These are phyloP conservation scores for Lontra canadensis DNA, from an alignment of 2,113 vertebrate genomes.

Conservation along the genomic window DNA sequence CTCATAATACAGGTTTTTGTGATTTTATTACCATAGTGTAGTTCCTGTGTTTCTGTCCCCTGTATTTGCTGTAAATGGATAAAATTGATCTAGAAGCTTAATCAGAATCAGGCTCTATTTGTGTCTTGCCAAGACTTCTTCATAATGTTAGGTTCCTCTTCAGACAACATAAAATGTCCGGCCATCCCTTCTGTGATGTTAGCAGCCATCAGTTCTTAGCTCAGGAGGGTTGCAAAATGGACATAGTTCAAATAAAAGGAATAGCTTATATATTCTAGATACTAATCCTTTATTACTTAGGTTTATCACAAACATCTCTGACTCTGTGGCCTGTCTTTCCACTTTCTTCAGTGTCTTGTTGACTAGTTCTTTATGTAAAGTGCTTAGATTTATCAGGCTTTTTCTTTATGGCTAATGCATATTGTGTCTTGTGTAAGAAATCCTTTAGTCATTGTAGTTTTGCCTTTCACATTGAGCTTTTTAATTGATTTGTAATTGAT, in stretches of 20 bases:
- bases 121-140: not conserved
- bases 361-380: not conserved
- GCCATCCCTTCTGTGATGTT: not conserved
- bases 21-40: not conserved
- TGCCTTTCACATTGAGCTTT: not conserved
- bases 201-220: not conserved
- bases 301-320: not conserved
- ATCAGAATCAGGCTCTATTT: constrained; percentile 1
- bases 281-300: not conserved
- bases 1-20: not conserved
- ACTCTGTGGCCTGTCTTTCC: not conserved
- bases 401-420: not conserved
- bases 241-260: not conserved
- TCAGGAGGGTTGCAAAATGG: not conserved
- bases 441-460: not conserved
- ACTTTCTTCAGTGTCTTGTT: not conserved
- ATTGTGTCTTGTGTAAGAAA: not conserved
- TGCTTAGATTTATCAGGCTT: not conserved
- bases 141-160: not conserved
- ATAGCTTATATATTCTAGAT: not conserved
- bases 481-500: not conserved
- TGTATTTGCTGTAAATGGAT: not conserved
- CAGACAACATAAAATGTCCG: not conserved
- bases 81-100: not conserved
- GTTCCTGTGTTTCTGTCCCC: not conserved